Evolutionary conservation across 2,113 vertebrate genomes (phyloP).

Genomic region (Psettodes erumei): DNA sequence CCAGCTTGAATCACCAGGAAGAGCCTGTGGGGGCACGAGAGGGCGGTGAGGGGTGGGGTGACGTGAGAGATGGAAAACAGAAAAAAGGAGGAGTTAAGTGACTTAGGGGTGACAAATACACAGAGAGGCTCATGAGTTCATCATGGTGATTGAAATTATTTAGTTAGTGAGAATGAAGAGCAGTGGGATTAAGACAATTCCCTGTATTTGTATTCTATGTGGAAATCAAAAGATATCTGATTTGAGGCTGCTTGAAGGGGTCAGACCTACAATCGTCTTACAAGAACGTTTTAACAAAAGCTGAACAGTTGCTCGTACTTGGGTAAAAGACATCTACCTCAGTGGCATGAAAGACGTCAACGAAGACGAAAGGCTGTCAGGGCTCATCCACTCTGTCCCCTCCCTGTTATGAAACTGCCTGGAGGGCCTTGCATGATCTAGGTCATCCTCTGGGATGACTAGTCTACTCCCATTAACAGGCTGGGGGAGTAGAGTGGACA

Average conservation of each 20-base stretch:
- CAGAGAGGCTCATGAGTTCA: not conserved
- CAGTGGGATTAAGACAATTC: not conserved
- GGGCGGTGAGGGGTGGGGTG: not conserved
- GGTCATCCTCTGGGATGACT: constrained; percentile 64
- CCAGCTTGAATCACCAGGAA: constrained; percentile 87
- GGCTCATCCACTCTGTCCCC: constrained; percentile 8
- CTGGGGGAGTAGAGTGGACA: constrained; percentile 20
- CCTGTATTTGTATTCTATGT: constrained; percentile 3
- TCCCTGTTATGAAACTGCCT: constrained; percentile 49
- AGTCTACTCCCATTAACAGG: constrained; percentile 45
- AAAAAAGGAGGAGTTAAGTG: constrained; percentile 11
- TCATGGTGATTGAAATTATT: not conserved
- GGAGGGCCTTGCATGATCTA: constrained; percentile 68
- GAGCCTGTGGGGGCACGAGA: constrained; percentile 63
- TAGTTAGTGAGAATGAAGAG: not conserved
- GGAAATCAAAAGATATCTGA: not conserved
- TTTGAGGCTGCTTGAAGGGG: not conserved
- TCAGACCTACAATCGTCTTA: not conserved
- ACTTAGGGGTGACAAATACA: not conserved
- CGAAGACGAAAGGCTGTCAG: constrained; percentile 14
- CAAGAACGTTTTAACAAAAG: not conserved
- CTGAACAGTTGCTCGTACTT: no score
- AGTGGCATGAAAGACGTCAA: constrained; percentile 16
- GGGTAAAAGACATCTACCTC: no score
- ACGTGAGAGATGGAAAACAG: constrained; percentile 1